phyloP scores from a whole-genome alignment of 2,113 vertebrate species.

The Ophthalmolycus amberensis region DNA sequence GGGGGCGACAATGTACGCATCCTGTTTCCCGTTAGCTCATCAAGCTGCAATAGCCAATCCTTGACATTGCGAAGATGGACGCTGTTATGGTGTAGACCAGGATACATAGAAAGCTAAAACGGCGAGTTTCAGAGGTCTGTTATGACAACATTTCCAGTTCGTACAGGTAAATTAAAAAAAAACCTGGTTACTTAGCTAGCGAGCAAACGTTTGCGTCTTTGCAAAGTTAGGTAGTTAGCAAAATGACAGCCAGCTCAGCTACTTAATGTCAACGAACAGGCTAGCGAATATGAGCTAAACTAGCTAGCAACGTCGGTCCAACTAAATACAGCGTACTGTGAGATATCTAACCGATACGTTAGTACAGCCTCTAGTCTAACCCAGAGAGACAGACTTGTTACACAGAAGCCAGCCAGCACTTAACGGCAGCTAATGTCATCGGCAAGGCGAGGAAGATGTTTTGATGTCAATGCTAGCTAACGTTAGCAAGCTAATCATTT shows the following conservation, averaged over 20 bases:
- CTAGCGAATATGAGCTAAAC: slow-evolving; percentile 52
- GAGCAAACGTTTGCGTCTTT: slow-evolving; percentile 18
- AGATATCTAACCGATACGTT: neutral
- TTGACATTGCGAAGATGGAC: slow-evolving; percentile 79
- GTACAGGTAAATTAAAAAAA: slow-evolving; percentile 68
- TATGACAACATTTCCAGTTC: slow-evolving; percentile 68
- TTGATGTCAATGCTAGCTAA: slow-evolving; percentile 54
- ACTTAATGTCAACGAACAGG: slow-evolving; percentile 64
- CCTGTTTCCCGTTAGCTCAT: slow-evolving; percentile 64
- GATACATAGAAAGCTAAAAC: slow-evolving; percentile 41
- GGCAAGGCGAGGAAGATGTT: slow-evolving; percentile 47
- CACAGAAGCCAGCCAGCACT: neutral
- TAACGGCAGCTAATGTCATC: slow-evolving; percentile 25
- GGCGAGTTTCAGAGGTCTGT: slow-evolving; percentile 56
- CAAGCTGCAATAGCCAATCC: slow-evolving; percentile 57
- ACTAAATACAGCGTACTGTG: slow-evolving; percentile 35
- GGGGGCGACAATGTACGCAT: slow-evolving; percentile 48
- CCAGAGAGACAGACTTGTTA: neutral
- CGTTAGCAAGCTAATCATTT: slow-evolving; percentile 52
- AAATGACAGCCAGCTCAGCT: slow-evolving; percentile 58
- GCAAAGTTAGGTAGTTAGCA: slow-evolving; percentile 45
- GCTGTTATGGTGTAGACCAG: slow-evolving; percentile 67
- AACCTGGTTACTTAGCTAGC: neutral
- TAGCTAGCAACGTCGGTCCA: slow-evolving; percentile 38
- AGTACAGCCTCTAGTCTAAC: neutral